Base-by-base conservation (phyloP, 2,113 vertebrate genomes). In the Podocnemis expansa region DNA sequence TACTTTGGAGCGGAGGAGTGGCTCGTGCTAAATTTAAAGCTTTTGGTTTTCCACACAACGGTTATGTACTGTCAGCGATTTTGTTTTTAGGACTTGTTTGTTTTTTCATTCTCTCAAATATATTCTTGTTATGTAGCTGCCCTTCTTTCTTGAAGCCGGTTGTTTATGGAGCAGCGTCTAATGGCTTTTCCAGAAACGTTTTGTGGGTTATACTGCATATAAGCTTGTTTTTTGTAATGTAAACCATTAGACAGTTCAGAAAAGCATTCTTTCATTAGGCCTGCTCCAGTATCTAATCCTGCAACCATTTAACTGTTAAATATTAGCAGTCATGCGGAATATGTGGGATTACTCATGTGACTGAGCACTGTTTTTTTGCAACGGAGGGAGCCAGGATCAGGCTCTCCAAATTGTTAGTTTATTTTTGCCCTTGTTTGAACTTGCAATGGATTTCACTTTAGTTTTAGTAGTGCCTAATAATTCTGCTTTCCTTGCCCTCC, bases 401-500 rank as follows among this genome's bases (percentile, higher is more conserved):
- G 3, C 34, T 83, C 14, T 0, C 0, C n/a, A 0, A 67, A 16
- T 51, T 52, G 16, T 12, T 78, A 41, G 67, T 49, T 4, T 45
- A 3, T 27, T 82, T 82, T 83, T 41, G 38, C 5, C 25, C 1
- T 2, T 58, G 21, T 27, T 47, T 56, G 54, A 29, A 90, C n/a
- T 47, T 73, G 3, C 29, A 2, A 70, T 27, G 27, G 24, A 24
- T 47, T 91, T 58, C 8, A 7, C 27, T 79, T 27, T 10, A 41
- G 34, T 70, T 55, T 47, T 21, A 2, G 6, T 79, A 12, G n/a
- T 25, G 12, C 25, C n/a, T n/a, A n/a, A n/a, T 89, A 22, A 9
- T 63, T 82, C 17, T 1, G 1, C 4, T 0, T 10, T 0, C 0
- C 19, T 45, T 0, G 0, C 10, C 14, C 10, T 84, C 0, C 0